Conservation (phyloP, 2,888 invertebrate genomes). For the Drosophila sordidapex region DNA sequence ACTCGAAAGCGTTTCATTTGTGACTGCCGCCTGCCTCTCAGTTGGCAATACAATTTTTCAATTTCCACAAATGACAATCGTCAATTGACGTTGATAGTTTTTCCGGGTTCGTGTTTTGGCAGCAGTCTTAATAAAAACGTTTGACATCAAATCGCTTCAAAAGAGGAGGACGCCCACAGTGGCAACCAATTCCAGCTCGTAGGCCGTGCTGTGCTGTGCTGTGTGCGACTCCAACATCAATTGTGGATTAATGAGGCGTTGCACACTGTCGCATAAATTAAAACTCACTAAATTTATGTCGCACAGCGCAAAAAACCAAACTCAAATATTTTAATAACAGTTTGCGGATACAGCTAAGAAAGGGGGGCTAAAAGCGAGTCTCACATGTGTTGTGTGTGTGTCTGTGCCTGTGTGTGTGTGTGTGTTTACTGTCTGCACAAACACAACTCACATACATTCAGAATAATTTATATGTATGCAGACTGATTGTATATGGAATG, state of each 20-base stretch:
- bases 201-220: constrained; percentile 3
- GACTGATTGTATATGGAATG: constrained; percentile 10
- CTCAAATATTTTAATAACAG: constrained; percentile 58
- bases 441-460: constrained; percentile 45
- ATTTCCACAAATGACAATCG: constrained; percentile 70
- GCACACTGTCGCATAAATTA: constrained; percentile 55
- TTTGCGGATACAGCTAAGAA: constrained; percentile 11
- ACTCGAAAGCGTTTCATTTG: constrained; percentile 46
- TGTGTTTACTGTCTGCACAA: constrained; percentile 73
- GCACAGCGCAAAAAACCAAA: constrained; percentile 33
- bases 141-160: constrained; percentile 55
- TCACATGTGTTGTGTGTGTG: constrained; percentile 51
- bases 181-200: constrained; percentile 16
- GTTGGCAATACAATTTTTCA: constrained; percentile 67
- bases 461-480: constrained; percentile 7
- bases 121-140: constrained; percentile 64
- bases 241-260: constrained; percentile 63
- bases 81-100: constrained; percentile 71
- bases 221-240: constrained; percentile 35
- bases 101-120: constrained; percentile 57
- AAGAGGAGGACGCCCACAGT: constrained; percentile 57
- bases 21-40: constrained; percentile 6
- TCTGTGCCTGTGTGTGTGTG: constrained; percentile 47
- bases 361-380: constrained; percentile 9
- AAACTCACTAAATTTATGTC: constrained; percentile 25